These are phyloP conservation scores for Pampusana beccarii DNA, from an alignment of 2,113 vertebrate genomes.

Conservation along the genomic window DNA sequence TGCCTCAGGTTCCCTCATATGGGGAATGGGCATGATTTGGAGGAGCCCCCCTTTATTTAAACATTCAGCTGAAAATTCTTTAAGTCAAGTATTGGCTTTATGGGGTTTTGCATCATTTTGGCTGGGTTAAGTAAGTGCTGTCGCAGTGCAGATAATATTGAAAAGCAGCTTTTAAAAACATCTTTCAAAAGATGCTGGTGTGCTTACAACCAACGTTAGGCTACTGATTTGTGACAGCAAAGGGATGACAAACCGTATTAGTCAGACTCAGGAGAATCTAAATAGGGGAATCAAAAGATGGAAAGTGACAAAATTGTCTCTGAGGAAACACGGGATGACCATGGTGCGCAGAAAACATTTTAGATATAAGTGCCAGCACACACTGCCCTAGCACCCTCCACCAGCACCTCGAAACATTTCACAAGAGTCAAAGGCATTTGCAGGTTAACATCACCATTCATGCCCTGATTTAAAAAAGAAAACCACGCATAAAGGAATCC, in stretches of 20 bases:
- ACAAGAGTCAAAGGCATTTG: neutral
- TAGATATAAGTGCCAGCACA: neutral
- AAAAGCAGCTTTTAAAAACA: slow-evolving; percentile 32
- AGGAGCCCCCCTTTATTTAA: neutral
- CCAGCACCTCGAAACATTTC: neutral
- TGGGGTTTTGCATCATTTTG: neutral
- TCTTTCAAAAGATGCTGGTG: slow-evolving; percentile 17
- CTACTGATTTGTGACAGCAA: neutral
- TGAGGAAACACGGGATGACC: slow-evolving; percentile 36
- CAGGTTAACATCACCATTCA: neutral
- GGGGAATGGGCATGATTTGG: neutral
- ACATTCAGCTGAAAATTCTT: neutral
- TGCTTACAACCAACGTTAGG: slow-evolving; percentile 26
- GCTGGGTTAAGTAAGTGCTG: neutral
- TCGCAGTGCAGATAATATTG: neutral
- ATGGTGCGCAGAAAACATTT: slow-evolving; percentile 24
- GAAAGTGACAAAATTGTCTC: slow-evolving; percentile 24
- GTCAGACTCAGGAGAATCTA: slow-evolving; percentile 32
- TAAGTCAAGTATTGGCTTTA: neutral
- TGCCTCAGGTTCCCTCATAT: neutral
- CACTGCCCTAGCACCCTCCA: neutral
- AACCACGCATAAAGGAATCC: neutral
- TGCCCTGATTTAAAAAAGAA: neutral
- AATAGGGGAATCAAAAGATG: slow-evolving; percentile 45
- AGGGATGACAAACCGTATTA: slow-evolving; percentile 33